Evolutionary conservation across 1,140 invertebrate genomes (phyloP).

Genomic region (Brachionus rubens): DNA sequence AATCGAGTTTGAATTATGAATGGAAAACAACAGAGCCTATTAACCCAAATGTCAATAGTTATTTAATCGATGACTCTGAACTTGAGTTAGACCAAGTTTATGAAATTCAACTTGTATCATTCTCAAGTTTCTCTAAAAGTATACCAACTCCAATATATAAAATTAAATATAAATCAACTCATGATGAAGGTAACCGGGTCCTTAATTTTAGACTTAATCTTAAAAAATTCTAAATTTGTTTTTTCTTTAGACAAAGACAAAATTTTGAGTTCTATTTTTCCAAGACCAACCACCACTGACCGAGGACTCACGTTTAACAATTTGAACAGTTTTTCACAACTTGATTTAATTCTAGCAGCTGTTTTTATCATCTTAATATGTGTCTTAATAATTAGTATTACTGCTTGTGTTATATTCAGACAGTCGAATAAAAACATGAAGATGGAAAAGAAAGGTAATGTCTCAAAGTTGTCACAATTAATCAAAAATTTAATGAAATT

Average conservation of each 20-base stretch:
- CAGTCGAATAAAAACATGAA: conserved; percentile 3
- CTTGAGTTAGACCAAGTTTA: conserved; percentile 11
- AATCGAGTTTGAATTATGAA: not conserved
- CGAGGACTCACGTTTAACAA: not conserved
- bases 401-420: not conserved
- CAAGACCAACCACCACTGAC: no score
- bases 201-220: not conserved
- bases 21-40: conserved; percentile 35
- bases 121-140: conserved; percentile 37
- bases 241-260: not conserved
- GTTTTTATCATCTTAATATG: conserved; percentile 11
- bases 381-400: conserved; percentile 6
- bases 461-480: not conserved
- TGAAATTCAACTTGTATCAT: conserved; percentile 32
- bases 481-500: not conserved
- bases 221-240: not conserved
- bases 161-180: not conserved
- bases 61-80: conserved; percentile 29
- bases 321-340: not conserved
- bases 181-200: not conserved
- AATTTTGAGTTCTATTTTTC: no score
- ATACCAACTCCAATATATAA: conserved; percentile 7
- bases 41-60: not conserved
- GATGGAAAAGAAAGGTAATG: not conserved
- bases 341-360: conserved; percentile 12